Conservation (phyloP, 2,797 vertebrate genomes). For the Spea hammondii region DNA sequence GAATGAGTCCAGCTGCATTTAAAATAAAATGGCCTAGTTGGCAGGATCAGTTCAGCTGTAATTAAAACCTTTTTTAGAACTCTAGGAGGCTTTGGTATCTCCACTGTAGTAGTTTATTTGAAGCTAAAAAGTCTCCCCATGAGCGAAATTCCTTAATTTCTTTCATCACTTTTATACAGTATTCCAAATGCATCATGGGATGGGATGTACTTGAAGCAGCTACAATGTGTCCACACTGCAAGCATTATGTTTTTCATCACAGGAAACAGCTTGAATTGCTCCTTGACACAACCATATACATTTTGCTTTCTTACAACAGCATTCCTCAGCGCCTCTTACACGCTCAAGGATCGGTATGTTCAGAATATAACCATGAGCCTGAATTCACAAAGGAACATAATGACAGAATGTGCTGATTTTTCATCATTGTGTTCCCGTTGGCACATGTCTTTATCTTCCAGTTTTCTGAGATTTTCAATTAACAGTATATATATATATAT, state of each 20-base stretch:
- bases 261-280: constrained; percentile 65
- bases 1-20: no score
- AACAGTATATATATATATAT: constrained; percentile 60
- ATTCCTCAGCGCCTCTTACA: constrained; percentile 54
- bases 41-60: no score
- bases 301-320: constrained; percentile 60
- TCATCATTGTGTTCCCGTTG: constrained; percentile 57
- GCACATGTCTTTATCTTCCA: constrained; percentile 59
- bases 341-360: constrained; percentile 54
- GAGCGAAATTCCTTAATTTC: constrained; percentile 62
- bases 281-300: constrained; percentile 56
- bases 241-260: constrained; percentile 61
- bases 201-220: constrained; percentile 56
- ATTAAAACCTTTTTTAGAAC: constrained; percentile 11
- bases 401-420: constrained; percentile 58
- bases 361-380: constrained; percentile 17
- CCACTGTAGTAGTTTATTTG: constrained; percentile 48
- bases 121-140: constrained; percentile 56
- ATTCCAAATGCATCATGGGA: constrained; percentile 57
- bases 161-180: constrained; percentile 62
- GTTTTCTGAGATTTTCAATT: constrained; percentile 65
- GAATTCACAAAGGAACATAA: constrained; percentile 41
- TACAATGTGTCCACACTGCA: constrained; percentile 55
- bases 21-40: no score
- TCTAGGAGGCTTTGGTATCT: constrained; percentile 16